Evolutionary conservation across 2,888 invertebrate species (phyloP), one percentile per base, ranked within the genome.

Genomic region (Agapostemon virescens): DNA sequence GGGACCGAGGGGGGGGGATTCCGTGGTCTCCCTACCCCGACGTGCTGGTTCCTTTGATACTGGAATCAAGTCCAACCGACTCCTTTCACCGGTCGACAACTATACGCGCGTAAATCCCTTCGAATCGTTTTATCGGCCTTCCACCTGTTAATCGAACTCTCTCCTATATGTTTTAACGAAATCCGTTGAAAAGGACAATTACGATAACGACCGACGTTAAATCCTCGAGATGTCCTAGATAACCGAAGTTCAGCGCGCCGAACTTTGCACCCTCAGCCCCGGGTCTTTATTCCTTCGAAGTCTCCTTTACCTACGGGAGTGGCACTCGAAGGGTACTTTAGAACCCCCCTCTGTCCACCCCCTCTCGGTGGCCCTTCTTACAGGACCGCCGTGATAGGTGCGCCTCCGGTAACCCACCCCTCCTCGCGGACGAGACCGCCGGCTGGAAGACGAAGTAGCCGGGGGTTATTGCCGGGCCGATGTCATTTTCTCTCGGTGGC

Each of bases 401-500:
- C n/a, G 11, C 26, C 40, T 23, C 30, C 23, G 15, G n/a, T n/a
- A 23, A 40, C 71, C 52, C 70, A 49, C 40, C 30, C 30, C 67
- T 23, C 23, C 15, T 66, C 42, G 26, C 15, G 52, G n/a, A 66
- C 45, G 68, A 55, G 58, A 42, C 61, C 9, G n/a, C 9, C 36
- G 63, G 45, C 55, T 55, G 55, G 55, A 73, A 74, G 70, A 67
- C 71, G 70, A 74, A 78, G 81, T 82, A 85, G 80, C 74, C 81
- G 76, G 74, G 77, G 80, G 75, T 81, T 78, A 79, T 76, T 79
- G 74, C 74, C 76, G 71, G 75, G 71, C 63, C 82, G 78, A 82
- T 73, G 84, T 84, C 80, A 83, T 84, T 84, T 81, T 76, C 69
- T 79, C 75, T 75, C 58, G 61, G 68, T 69, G 76, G 77, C 78